A percentile compares a stretch with the other conserved stretches of the same genome.
These are phyloP conservation scores for Carettochelys insculpta DNA, from an alignment of 2,113 vertebrate species.

Conservation along the genomic window DNA sequence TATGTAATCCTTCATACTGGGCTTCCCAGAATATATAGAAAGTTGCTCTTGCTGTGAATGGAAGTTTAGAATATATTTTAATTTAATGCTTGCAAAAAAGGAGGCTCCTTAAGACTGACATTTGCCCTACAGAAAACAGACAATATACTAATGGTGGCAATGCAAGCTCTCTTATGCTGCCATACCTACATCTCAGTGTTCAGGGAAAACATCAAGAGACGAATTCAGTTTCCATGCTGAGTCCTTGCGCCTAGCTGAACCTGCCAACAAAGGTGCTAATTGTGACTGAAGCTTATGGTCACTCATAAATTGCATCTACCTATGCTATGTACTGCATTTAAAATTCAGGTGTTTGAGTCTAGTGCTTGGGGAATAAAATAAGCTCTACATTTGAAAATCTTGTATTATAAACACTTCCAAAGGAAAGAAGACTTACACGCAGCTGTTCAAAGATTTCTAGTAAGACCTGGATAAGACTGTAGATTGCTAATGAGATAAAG, in stretches of 20 bases:
- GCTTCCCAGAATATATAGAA: neutral
- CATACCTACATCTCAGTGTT: neutral
- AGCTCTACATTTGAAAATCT: neutral
- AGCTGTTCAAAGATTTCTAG: neutral
- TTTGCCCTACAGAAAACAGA: neutral
- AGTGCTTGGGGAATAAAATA: neutral
- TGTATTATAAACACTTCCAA: neutral
- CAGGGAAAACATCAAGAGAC: neutral
- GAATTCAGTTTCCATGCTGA: neutral
- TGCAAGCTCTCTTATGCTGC: neutral
- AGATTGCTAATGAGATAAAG: neutral
- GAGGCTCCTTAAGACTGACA: neutral
- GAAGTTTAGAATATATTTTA: neutral
- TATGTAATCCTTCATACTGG: neutral
- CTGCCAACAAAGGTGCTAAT: neutral
- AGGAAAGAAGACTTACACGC: neutral
- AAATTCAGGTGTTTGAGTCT: neutral
- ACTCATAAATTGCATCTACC: neutral
- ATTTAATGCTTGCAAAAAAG: neutral
- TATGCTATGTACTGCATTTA: neutral
- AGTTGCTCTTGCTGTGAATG: neutral
- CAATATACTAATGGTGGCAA: neutral
- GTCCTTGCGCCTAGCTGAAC: neutral
- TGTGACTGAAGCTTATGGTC: neutral
- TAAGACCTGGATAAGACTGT: neutral